Base-by-base conservation (phyloP, 2,888 invertebrate species). In the Tetramorium bicarinatum region DNA sequence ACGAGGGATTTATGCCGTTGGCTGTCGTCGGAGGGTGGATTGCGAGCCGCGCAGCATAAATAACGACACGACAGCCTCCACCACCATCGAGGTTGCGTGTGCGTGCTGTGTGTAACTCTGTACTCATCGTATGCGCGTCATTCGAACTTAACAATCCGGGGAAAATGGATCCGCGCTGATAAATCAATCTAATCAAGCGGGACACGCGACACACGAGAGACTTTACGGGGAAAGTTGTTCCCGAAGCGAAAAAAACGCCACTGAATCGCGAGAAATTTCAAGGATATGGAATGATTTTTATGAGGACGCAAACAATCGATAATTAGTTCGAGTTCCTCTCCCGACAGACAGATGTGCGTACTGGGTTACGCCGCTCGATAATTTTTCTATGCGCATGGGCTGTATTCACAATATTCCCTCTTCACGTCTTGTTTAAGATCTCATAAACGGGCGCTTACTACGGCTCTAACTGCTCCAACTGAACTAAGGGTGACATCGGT, bases 31-130 rank as follows among this genome's bases (percentile, higher is more conserved):
- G 88, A 90, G 93, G 91, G 88, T 91, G 91, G 89, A 90, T 91
- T 86, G 87, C 85, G 86, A 89, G 88, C 87, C 90, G 87, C 89
- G 87, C 87, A 89, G 90, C 92, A 92, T 93, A 93, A 93, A 93
- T 93, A 93, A 93, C 91, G 88, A 85, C 88, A 77, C 88, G 91
- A 91, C 91, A 87, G 86, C 89, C 90, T 88, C 89, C 74, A 67
- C 59, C 75, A 44, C 72, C 47, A 47, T 41, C 76, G 67, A 29
- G 52, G 67, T 29, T 67, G 59, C 21, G 47, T 21, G 34, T 62
- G 29, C 56, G 56, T 34, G 21, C 38, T 52, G 9, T 25, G 9
- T 25, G 44, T 71, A 66, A 44, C 47, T 67, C 66, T 29, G 66
- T 41, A 25, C 25, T 29, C 49, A 18, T 47, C 21, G 38, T 18